A percentile compares a stretch with the other conserved stretches of the same genome.
Evolutionary conservation across 2,113 vertebrate species (phyloP).

Genomic region (Megalops atlanticus): DNA sequence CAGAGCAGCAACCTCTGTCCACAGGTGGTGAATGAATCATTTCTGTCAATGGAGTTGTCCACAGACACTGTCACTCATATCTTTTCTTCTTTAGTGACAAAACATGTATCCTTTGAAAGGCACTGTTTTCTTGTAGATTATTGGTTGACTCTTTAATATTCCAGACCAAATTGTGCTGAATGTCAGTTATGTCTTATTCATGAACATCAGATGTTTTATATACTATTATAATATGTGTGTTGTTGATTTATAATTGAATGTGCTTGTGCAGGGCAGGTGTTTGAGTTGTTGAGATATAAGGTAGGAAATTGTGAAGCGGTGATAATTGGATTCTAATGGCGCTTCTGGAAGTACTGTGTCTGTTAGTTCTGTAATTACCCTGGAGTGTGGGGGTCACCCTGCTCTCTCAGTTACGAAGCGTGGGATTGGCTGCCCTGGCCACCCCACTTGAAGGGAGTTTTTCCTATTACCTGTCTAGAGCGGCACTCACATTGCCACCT

Average conservation of each 20-base stretch:
- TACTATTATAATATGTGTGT: no score
- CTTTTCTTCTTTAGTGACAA: no score
- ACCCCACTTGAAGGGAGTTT: not conserved
- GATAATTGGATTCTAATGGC: constrained; percentile 17
- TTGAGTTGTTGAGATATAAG: not conserved
- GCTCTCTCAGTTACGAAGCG: not conserved
- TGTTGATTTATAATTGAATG: not conserved
- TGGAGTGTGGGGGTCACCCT: not conserved
- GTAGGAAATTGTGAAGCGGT: not conserved
- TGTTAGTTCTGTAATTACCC: not conserved
- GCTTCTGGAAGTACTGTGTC: not conserved
- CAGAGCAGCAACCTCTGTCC: no score
- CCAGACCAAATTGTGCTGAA: not conserved
- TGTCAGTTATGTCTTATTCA: not conserved
- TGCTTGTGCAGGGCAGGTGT: not conserved
- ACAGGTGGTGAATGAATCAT: no score
- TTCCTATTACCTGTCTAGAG: not conserved
- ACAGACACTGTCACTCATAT: no score
- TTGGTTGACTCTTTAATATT: not conserved
- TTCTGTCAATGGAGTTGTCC: no score
- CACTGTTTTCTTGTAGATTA: no score
- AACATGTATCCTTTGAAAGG: no score
- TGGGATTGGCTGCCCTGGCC: not conserved
- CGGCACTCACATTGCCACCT: not conserved
- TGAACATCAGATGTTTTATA: not conserved